Evolutionary conservation across 2,113 vertebrate genomes (phyloP), one percentile per base, ranked within the genome.

Genomic region (Salminus brasiliensis): DNA sequence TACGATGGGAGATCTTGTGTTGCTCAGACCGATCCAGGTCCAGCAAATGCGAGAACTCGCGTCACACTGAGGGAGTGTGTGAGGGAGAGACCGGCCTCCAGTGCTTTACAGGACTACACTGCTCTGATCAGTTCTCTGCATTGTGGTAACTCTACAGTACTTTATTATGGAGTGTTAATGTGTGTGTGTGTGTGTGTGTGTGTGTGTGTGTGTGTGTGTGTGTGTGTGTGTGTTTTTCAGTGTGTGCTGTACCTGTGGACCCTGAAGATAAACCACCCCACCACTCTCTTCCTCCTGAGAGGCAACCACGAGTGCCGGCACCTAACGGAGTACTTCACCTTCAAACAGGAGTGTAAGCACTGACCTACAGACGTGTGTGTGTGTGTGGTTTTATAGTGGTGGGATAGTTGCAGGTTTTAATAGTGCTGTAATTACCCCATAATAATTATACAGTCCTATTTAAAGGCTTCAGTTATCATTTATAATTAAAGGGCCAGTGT

Each of bases 241-340:
- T 99, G 98, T 41, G 96, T 99, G 30, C 94, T 99, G 81, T 98
- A 93, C 93, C 94, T 99, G 83, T 99, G 98, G 98, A 95, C 95
- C 86, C 95, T 99, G 92, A 99, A 99, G 95, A 98, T 99, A 90
- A 97, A 96, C 83, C 93, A 98, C 83, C 95, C 97, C 73, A 96
- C 93, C 93, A 98, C 97, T 0, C 92, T 99, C 72, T 99, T 98
- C 92, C 95, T 99, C 80, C 95, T 99, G 84, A 92, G 97, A 93
- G 98, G 98, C 75, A 99, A 99, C 95, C 98, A 99, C 10, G 98
- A 99, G 92, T 99, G 97, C 93, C 95, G 98, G 83, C 97, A 99
- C 87, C 96, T 99, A 91, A 99, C 98, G 83, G 98, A 99, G 82
- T 99, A 99, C 88, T 99, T 99, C 93, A 99, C 98, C 93, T 99